Conservation (phyloP, 2,888 invertebrate genomes). For the Dione vanillae region DNA sequence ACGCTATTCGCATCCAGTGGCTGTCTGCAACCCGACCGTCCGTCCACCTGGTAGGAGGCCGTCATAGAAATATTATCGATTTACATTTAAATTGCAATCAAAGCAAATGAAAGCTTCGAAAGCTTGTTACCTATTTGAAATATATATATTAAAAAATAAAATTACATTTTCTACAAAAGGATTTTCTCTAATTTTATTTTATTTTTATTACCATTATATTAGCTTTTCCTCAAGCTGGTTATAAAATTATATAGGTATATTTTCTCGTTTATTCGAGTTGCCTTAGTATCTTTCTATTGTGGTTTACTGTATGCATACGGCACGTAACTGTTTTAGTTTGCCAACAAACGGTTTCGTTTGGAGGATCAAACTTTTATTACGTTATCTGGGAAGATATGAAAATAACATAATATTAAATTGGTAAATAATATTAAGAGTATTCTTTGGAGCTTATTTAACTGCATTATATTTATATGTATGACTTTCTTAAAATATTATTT, state of each 20-base stretch:
- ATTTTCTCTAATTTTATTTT: not conserved
- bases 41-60: too few species aligned
- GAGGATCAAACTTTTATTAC: conserved; percentile 5
- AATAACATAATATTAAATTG: not conserved
- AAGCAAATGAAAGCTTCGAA: too few species aligned
- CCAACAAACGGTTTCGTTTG: conserved; percentile 40
- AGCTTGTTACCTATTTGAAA: not conserved
- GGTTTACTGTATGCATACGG: conserved; percentile 59
- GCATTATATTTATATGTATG: too few species aligned
- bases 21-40: too few species aligned
- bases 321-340: conserved; percentile 54
- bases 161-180: too few species aligned
- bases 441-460: not conserved
- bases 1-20: too few species aligned
- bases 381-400: not conserved
- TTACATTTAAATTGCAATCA: too few species aligned
- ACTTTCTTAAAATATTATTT: too few species aligned
- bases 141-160: not conserved
- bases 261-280: conserved; percentile 25
- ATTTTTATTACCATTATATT: not conserved
- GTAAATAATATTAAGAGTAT: not conserved
- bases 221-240: not conserved
- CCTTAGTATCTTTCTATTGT: conserved; percentile 46
- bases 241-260: not conserved
- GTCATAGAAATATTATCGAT: too few species aligned